phyloP scores from a whole-genome alignment of 2,888 invertebrate species.

The Abrostola triplasia region DNA sequence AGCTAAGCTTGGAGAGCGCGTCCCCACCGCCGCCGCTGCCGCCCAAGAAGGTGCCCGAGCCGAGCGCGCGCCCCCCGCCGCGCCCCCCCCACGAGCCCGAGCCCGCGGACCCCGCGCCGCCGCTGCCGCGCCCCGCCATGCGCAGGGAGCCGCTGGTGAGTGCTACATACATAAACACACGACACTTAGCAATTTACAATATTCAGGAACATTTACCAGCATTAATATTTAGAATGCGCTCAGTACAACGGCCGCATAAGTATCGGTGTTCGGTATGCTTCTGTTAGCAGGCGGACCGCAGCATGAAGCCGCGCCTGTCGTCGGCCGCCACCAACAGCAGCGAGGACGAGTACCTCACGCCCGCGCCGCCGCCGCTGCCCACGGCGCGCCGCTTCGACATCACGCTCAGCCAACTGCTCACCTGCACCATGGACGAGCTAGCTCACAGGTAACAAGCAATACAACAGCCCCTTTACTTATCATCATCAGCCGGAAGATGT shows the following conservation, averaged over 20 bases:
- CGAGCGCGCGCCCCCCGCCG: constrained; percentile 86
- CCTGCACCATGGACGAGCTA: constrained; percentile 94
- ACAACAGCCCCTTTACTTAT: not conserved
- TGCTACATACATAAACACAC: too few relatives aligned
- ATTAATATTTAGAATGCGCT: too few relatives aligned
- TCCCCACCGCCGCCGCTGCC: constrained; percentile 92
- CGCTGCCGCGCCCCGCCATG: constrained; percentile 78
- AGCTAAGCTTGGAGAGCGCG: constrained; percentile 72
- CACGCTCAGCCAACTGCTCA: constrained; percentile 94
- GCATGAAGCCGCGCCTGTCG: constrained; percentile 79
- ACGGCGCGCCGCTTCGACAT: constrained; percentile 90
- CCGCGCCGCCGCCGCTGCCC: constrained; percentile 87
- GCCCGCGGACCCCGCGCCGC: constrained; percentile 69
- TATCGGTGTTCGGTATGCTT: too few relatives aligned
- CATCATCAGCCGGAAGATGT: too few relatives aligned
- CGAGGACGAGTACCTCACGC: constrained; percentile 92
- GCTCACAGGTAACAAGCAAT: constrained; percentile 88
- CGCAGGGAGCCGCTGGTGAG: constrained; percentile 74
- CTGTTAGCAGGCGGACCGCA: constrained; percentile 77
- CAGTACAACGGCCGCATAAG: too few relatives aligned
- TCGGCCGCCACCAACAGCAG: constrained; percentile 86
- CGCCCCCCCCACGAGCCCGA: constrained; percentile 89
- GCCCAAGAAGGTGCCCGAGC: constrained; percentile 82
- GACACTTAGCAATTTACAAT: too few relatives aligned
- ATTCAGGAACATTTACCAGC: too few relatives aligned